Evolutionary conservation across 53 echinoderm and acorn worm species (phyloP), one percentile per base, ranked within the genome.

Genomic region (Echinarachnius parma): DNA sequence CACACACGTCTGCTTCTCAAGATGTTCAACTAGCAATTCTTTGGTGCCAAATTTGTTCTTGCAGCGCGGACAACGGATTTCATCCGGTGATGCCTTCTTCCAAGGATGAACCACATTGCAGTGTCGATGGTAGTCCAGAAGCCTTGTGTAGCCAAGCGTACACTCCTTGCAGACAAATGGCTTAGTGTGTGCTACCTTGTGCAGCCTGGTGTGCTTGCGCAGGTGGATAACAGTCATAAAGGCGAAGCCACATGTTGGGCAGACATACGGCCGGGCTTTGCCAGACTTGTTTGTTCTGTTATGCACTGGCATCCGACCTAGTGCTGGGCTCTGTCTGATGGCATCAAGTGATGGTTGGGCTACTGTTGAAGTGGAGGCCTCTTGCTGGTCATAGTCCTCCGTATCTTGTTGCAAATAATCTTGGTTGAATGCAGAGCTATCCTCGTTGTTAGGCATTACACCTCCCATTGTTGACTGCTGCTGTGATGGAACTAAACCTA

Each of bases 221-320:
- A 72, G 57, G 28, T 72, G 74, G 44, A 72, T 72, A 24, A 56
- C 36, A 16, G 74, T 72, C 74, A 72, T 72, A 21, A 72, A 72
- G 42, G 74, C 55, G 42, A 72, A 72, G 21, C 74, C 74, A 42
- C 74, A 72, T 27, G 74, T 72, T 22, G 55, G 55, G 24, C 74
- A 72, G 4, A 56, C 57, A 42, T 27, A 72, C 9, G 74, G 74
- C 33, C 74, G 35, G 25, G 74, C 74, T 53, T 42, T 72, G 8
- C 36, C 28, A 4, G 74, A 56, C 74, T 72, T 72, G 34, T 23
- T 28, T 9, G 74, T 72, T 28, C 74, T 56, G 34, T 72, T 72
- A 29, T 72, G 74, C 27, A 72, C 35, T 15, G 74, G 74, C 22
- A 10, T 56, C 23, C 55, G 37, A 27, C 55, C 55, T 25, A 57